Percentiles rank a stretch among this genome's conserved stretches.
Conservation (phyloP, 2,888 invertebrate species). For the Drosophila mimica region DNA sequence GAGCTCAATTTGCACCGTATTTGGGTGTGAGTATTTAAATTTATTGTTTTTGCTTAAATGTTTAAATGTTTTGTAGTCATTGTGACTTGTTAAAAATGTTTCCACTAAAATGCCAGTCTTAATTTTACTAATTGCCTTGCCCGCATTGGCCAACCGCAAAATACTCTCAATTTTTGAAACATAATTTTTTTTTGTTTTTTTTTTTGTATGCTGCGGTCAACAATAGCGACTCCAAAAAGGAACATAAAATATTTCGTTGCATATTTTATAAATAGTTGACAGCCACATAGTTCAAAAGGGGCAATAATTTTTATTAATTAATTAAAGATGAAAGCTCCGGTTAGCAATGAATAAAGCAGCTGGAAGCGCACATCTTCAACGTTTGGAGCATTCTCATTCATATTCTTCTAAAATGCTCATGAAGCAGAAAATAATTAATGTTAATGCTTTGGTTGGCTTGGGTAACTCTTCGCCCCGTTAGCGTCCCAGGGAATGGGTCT, state of each 20-base stretch:
- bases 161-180: conserved; percentile 64
- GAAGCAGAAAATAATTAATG: conserved; percentile 80
- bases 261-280: conserved; percentile 72
- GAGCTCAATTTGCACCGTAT: conserved; percentile 27
- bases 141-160: conserved; percentile 59
- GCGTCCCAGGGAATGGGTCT: conserved; percentile 48
- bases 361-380: conserved; percentile 47
- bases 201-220: conserved; percentile 39
- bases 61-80: conserved; percentile 26
- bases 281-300: conserved; percentile 58
- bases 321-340: conserved; percentile 79
- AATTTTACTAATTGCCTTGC: conserved; percentile 67
- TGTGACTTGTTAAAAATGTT: conserved; percentile 14
- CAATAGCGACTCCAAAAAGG: conserved; percentile 5
- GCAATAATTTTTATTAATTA: conserved; percentile 78
- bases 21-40: conserved; percentile 11
- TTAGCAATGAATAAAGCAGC: conserved; percentile 14
- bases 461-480: conserved; percentile 16
- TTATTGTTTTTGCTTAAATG: conserved; percentile 12
- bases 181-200: conserved; percentile 13
- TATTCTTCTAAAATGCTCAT: conserved; percentile 78
- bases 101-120: conserved; percentile 36
- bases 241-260: conserved; percentile 45
- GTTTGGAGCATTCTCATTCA: conserved; percentile 35
- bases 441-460: conserved; percentile 68